phyloP scores from a whole-genome alignment of 2,888 invertebrate genomes.

The Cheilosia pagana region DNA sequence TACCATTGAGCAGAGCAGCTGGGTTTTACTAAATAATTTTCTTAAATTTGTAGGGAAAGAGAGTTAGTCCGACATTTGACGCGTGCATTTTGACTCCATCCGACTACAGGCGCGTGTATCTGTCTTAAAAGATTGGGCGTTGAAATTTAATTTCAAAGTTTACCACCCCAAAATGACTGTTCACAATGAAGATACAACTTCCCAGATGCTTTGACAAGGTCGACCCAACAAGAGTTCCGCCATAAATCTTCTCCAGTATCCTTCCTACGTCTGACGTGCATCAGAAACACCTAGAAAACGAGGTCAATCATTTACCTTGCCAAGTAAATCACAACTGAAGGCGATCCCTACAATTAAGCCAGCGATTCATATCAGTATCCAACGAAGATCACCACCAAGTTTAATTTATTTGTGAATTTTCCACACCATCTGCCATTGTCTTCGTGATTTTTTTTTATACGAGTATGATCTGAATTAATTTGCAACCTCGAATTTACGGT shows the following conservation, averaged over 20 bases:
- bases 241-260: too few relatives aligned
- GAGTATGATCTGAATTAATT: slow-evolving; percentile 19
- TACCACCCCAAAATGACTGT: too few relatives aligned
- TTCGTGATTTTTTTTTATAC: not conserved
- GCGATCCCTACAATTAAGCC: not conserved
- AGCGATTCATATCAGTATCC: not conserved
- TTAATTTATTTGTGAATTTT: slow-evolving; percentile 11
- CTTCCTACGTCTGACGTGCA: too few relatives aligned
- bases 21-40: not conserved
- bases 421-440: not conserved
- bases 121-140: slow-evolving; percentile 35
- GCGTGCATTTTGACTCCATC: not conserved
- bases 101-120: not conserved
- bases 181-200: too few relatives aligned
- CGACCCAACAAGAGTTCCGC: too few relatives aligned
- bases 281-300: too few relatives aligned
- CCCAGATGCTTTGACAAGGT: too few relatives aligned
- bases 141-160: not conserved
- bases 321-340: not conserved
- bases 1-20: not conserved
- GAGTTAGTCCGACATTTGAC: not conserved
- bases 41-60: not conserved
- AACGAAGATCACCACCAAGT: not conserved
- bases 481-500: not conserved
- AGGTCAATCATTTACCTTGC: too few relatives aligned